Base-by-base conservation (phyloP, 2,888 invertebrate species). In the Crepidodera aurea region DNA sequence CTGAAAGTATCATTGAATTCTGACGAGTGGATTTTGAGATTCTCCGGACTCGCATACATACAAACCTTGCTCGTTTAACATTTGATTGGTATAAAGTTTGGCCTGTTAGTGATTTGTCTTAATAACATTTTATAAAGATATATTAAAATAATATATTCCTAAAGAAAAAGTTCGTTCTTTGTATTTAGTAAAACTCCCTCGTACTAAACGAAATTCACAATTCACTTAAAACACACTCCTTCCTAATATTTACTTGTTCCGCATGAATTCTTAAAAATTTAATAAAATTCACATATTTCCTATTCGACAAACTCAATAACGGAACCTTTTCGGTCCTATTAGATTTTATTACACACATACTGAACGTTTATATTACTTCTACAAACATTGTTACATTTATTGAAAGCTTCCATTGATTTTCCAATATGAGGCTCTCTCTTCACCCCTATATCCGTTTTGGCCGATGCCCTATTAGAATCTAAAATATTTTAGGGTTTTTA, bases 211-310 rank as follows among this genome's bases (percentile, higher is more conserved):
- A 64, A 64, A 19, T 64, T 25, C 16, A 40, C 39, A 59, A 59
- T 56, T 62, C 62, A 68, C 42, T 59, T 53, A 57, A 60, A 64
- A 60, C 58, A 57, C 51, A 61, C 48, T 62, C 42, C 27, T 59
- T 54, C 44, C 50, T 29, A 64, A 67, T 70, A 71, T 65, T 70
- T 67, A 65, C 69, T 72, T 71, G 72, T 75, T 76, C 72, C 74
- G 71, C 70, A 71, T 74, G 72, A 71, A 65, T 75, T 73, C 73
- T 73, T 75, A 69, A 71, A 71, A 74, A 75, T 76, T 76, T 73
- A 76, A 76, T 76, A 76, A 74, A 74, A 75, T 69, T 71, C 75
- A 71, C 73, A 73, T 73, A 73, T 74, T 71, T 71, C 67, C 70
- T 65, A 67, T 69, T 67, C 67, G 70, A 69, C 71, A 73, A 72